Conservation (phyloP, 2,797 vertebrate species). For the Onychomys torridus region DNA sequence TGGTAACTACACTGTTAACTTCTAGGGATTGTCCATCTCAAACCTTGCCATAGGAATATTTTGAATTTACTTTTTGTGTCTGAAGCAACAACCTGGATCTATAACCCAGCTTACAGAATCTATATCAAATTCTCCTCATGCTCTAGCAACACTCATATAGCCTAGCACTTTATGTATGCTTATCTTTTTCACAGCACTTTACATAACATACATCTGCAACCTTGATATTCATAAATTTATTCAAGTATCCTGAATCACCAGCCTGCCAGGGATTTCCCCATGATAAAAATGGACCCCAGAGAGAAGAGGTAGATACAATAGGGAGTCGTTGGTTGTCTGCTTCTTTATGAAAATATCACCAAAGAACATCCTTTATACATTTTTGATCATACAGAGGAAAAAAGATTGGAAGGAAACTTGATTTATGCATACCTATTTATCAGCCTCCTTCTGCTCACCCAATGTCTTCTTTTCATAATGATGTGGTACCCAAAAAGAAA, state of each 20-base stretch:
- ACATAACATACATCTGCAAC: not conserved
- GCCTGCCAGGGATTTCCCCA: not conserved
- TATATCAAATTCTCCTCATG: not conserved
- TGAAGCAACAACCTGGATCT: not conserved
- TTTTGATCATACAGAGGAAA: not conserved
- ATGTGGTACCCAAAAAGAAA: not conserved
- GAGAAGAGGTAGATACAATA: not conserved
- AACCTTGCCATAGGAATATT: not conserved
- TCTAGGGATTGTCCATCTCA: not conserved
- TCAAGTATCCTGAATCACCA: not conserved
- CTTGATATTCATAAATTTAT: not conserved
- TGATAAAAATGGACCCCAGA: not conserved
- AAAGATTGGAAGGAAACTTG: not conserved
- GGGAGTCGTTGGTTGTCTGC: not conserved
- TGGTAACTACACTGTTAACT: no score
- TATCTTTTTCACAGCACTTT: fast-evolving
- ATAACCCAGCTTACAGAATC: not conserved
- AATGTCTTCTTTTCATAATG: not conserved
- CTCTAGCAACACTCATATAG: not conserved
- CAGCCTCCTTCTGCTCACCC: not conserved
- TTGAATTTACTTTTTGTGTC: not conserved
- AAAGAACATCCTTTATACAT: not conserved
- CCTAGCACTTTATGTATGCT: not conserved
- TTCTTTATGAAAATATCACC: not conserved
- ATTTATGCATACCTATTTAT: not conserved